Base-by-base conservation (phyloP, 1,140 invertebrate species). In the Mycetomoellerius zeteki region DNA sequence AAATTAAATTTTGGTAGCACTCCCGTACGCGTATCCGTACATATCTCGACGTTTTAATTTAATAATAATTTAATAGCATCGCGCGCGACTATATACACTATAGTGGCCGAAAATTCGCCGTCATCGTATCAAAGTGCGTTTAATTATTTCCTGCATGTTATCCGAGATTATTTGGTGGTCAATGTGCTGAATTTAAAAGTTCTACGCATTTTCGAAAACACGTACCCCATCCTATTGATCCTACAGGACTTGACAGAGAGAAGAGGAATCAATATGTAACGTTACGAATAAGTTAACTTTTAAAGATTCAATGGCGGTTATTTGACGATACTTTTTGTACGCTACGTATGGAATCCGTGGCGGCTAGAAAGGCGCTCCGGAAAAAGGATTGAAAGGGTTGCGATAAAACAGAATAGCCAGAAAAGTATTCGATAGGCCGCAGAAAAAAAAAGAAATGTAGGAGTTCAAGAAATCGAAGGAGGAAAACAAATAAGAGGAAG, bases 361-460 rank as follows among this genome's bases (percentile, higher is more conserved):
- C 62, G 47, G 52, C 19, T 50, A 43, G 56, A 47, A 58, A 56
- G 52, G 21, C 24, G 56, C n/a, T 85, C 54, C 84, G 86, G 62
- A 89, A 87, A 90, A 90, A 90, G 90, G 86, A 86, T 91, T 88
- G 88, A 91, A 92, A 92, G 87, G 85, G 69, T 89, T 84, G 72
- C 76, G 86, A 90, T 91, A 91, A 90, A 82, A 50, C 82, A 91
- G 88, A 72, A 91, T 89, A 86, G 73, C 56, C 72, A 33, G 72
- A 8, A 69, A 67, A 91, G 84, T 72, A 77, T 58, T 78, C 19
- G 88, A 81, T 84, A 60, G 64, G 65, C 89, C 86, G 60, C 72
- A 78, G 84, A 92, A 93, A 88, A 92, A 93, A 90, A 89, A 86
- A 85, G 85, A 88, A 60, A 88, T 62, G 33, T 60, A 71, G 64